Conservation (phyloP, 2,113 vertebrate species). For the Plectropomus leopardus region DNA sequence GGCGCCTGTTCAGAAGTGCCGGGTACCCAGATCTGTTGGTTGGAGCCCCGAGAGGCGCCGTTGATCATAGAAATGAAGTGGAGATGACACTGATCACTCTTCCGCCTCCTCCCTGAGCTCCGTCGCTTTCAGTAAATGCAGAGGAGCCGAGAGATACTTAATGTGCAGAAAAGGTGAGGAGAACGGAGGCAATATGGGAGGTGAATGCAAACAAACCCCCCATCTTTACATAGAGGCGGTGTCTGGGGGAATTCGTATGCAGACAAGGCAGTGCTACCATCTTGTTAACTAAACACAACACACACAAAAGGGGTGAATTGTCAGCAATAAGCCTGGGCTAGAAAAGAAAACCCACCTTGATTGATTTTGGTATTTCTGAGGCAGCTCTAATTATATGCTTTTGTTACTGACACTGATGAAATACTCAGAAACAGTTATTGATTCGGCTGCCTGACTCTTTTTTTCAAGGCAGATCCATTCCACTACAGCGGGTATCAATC, state of each 20-base stretch:
- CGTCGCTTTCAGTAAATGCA: constrained; percentile 18
- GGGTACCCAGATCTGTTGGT: constrained; percentile 66
- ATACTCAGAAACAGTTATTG: constrained; percentile 74
- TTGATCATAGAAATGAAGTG: constrained; percentile 77
- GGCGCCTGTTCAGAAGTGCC: constrained; percentile 63
- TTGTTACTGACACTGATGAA: constrained; percentile 74
- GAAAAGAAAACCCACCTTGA: constrained; percentile 32
- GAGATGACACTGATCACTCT: constrained; percentile 74
- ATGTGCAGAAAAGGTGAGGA: constrained; percentile 20
- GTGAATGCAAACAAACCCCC: constrained; percentile 33
- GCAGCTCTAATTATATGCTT: constrained; percentile 73
- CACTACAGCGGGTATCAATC: constrained; percentile 66
- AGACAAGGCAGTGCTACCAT: constrained; percentile 9
- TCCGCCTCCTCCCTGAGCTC: constrained; percentile 33
- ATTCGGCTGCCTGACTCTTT: constrained; percentile 61
- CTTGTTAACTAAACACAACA: constrained; percentile 64
- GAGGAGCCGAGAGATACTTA: constrained; percentile 30
- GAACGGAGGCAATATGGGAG: constrained; percentile 1
- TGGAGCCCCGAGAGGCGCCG: constrained; percentile 59
- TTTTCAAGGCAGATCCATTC: constrained; percentile 59
- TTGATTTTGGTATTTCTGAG: constrained; percentile 72
- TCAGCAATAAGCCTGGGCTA: constrained; percentile 16
- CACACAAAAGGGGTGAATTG: constrained; percentile 38
- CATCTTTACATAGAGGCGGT: constrained; percentile 2
- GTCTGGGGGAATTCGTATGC: constrained; percentile 43